These are phyloP conservation scores for Lasiurus cinereus DNA, from an alignment of 2,113 vertebrate species.

Conservation along the genomic window DNA sequence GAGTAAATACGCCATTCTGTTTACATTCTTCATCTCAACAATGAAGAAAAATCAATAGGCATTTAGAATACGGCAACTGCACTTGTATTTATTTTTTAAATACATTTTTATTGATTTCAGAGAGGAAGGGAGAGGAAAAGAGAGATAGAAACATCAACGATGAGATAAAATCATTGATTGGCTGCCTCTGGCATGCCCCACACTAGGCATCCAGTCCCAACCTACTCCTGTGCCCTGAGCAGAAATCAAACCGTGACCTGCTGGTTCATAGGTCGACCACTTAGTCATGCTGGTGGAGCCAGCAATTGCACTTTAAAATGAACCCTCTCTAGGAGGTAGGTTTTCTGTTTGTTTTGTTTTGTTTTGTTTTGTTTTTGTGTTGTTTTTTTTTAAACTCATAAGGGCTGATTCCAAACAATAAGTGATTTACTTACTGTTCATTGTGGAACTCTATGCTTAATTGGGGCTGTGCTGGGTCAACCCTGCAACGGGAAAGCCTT, in stretches of 20 bases:
- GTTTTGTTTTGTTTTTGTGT: slow-evolving; percentile 9
- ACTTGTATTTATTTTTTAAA: neutral
- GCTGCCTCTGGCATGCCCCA: no score
- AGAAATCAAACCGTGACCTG: no score
- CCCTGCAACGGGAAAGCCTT: neutral
- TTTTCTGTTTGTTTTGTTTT: neutral
- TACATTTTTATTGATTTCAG: no score
- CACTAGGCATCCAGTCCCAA: no score
- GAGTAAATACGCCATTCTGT: slow-evolving; percentile 48
- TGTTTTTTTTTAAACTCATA: neutral
- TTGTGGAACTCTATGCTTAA: slow-evolving; percentile 14
- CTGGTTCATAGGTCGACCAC: no score
- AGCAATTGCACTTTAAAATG: slow-evolving; percentile 41
- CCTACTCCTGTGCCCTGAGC: no score
- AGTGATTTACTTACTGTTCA: slow-evolving; percentile 5
- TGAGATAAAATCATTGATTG: no score
- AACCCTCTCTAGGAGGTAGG: neutral
- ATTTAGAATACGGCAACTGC: slow-evolving; percentile 37
- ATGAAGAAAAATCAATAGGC: slow-evolving; percentile 69
- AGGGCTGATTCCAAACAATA: slow-evolving; percentile 38
- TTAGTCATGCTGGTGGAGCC: no score
- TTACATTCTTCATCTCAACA: slow-evolving; percentile 34
- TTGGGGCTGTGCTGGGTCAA: slow-evolving; percentile 13
- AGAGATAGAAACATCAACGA: no score
- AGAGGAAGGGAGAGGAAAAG: no score